Percentiles rank a stretch among this genome's conserved stretches.
Evolutionary conservation across 2,113 vertebrate genomes (phyloP).

Genomic region (Engraulis encrasicolus): DNA sequence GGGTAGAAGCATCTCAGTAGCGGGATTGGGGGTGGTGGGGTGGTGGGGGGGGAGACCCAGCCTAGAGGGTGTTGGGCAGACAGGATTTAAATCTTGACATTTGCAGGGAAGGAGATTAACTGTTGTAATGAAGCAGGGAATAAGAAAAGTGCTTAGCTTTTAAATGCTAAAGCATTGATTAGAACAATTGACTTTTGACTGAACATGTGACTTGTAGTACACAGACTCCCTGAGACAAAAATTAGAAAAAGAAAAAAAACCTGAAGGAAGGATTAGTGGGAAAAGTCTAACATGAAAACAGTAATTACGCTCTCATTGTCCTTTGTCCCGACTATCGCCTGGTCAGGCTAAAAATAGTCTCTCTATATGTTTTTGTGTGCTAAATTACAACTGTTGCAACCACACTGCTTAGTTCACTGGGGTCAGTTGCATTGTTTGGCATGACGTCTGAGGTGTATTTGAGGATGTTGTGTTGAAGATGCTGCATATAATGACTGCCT

Average conservation of each 20-base stretch:
- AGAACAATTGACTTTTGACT: slow-evolving; percentile 59
- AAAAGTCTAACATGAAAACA: slow-evolving; percentile 38
- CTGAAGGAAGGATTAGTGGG: slow-evolving; percentile 47
- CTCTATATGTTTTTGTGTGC: neutral
- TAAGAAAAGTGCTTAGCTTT: slow-evolving; percentile 47
- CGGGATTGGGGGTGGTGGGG: slow-evolving; percentile 39
- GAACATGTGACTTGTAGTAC: slow-evolving; percentile 64
- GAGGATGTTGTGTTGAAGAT: neutral
- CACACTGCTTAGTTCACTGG: neutral
- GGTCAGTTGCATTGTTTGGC: slow-evolving; percentile 18
- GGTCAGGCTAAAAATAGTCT: neutral
- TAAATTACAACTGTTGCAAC: neutral
- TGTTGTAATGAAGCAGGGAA: slow-evolving; percentile 46
- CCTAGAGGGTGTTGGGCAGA: slow-evolving; percentile 16
- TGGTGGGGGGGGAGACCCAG: slow-evolving; percentile 15
- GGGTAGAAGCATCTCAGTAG: neutral
- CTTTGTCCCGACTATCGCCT: neutral
- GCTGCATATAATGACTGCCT: neutral
- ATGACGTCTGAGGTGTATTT: slow-evolving; percentile 32
- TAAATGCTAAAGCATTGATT: slow-evolving; percentile 40
- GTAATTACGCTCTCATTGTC: slow-evolving; percentile 5
- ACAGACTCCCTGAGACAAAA: slow-evolving; percentile 48
- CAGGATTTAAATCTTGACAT: slow-evolving; percentile 47
- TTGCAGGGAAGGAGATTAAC: slow-evolving; percentile 48
- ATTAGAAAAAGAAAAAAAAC: slow-evolving; percentile 50